A percentile compares a stretch with the other conserved stretches of the same genome.
Evolutionary conservation across 2,113 vertebrate genomes (phyloP).

Genomic region (Hippolais icterina): DNA sequence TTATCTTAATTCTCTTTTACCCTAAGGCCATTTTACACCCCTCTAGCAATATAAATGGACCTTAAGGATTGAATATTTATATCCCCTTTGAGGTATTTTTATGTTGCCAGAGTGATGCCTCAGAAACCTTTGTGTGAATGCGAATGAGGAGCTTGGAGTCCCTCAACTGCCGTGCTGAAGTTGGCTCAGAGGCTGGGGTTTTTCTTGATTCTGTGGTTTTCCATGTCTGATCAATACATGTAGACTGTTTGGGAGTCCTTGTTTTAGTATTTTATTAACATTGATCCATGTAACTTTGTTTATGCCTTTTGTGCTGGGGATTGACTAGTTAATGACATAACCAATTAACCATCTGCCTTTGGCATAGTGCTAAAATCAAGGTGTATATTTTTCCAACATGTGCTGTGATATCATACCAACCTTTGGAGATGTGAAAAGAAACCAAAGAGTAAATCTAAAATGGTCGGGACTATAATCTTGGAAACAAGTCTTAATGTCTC

Average conservation of each 20-base stretch:
- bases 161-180: not conserved
- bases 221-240: not conserved
- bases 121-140: not conserved
- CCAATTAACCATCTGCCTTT: not conserved
- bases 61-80: slow-evolving; percentile 35
- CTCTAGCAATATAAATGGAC: slow-evolving; percentile 14
- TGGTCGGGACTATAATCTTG: not conserved
- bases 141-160: not conserved
- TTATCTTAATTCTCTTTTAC: slow-evolving; percentile 20
- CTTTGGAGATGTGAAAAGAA: not conserved
- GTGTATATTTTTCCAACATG: not conserved
- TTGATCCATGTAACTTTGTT: not conserved
- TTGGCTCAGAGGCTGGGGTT: not conserved
- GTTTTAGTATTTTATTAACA: slow-evolving; percentile 21
- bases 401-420: not conserved
- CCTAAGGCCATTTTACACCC: not conserved
- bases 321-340: not conserved
- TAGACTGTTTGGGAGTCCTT: not conserved
- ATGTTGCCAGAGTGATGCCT: not conserved
- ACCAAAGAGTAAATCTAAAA: not conserved
- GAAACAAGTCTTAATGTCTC: not conserved
- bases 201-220: not conserved
- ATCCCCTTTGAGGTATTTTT: not conserved
- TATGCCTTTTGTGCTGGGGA: not conserved
- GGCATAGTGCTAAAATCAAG: not conserved